These are phyloP conservation scores for Colius striatus DNA, from an alignment of 2,113 vertebrate genomes.

Conservation along the genomic window DNA sequence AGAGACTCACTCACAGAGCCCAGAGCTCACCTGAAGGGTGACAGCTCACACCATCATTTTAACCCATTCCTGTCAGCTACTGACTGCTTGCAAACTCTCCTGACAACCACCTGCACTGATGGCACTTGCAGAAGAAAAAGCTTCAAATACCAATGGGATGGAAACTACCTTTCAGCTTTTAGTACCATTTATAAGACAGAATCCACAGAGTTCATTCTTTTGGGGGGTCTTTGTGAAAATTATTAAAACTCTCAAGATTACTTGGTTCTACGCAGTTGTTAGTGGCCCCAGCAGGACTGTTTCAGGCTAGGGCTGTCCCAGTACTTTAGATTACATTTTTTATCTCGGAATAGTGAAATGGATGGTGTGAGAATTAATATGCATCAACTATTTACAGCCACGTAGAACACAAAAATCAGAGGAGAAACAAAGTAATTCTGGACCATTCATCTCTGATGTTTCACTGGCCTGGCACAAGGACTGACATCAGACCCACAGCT, in stretches of 20 bases:
- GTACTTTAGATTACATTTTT: background rate
- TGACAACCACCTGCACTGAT: background rate
- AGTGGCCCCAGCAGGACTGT: background rate
- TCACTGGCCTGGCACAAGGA: background rate
- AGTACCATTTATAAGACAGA: background rate
- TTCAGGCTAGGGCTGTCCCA: background rate
- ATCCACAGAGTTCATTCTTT: background rate
- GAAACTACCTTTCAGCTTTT: background rate
- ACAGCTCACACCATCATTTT: background rate
- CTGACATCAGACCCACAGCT: background rate
- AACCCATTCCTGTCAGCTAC: background rate
- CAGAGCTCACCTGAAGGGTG: background rate
- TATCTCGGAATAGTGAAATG: background rate
- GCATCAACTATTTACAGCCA: background rate
- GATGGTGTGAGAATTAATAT: background rate
- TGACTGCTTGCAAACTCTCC: background rate
- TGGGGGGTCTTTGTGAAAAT: background rate
- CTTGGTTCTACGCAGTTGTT: background rate
- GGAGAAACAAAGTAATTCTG: background rate
- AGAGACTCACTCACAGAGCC: no score
- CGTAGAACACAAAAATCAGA: accelerated
- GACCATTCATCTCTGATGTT: background rate
- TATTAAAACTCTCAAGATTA: background rate
- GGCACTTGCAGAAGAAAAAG: background rate
- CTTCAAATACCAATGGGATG: background rate